Percentiles rank a stretch among this genome's conserved stretches.
These are phyloP conservation scores for Gadus chalcogrammus DNA, from an alignment of 2,113 vertebrate species.

Conservation along the genomic window DNA sequence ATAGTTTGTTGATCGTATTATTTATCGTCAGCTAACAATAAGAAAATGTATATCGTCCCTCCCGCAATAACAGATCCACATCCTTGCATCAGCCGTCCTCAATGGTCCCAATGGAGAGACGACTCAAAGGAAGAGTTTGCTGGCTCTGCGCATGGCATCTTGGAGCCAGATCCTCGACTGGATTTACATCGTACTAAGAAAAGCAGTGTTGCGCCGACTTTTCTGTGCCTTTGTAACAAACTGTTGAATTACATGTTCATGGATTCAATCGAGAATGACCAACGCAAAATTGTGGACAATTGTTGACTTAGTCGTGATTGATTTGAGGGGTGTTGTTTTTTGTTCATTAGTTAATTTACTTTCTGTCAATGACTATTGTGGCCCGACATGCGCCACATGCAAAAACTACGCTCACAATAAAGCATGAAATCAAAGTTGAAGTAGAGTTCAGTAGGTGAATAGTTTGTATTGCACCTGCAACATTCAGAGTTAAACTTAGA, in stretches of 20 bases:
- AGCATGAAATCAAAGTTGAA: too few species aligned
- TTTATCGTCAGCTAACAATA: too few species aligned
- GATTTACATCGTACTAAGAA: slow-evolving; percentile 86
- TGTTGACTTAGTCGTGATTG: too few species aligned
- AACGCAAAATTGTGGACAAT: too few species aligned
- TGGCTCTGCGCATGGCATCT: slow-evolving; percentile 76
- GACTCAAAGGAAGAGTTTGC: slow-evolving; percentile 61
- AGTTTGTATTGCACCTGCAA: slow-evolving; percentile 16
- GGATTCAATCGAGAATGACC: slow-evolving; percentile 58
- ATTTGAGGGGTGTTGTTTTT: too few species aligned
- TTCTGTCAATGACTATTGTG: too few species aligned
- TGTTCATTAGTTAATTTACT: too few species aligned
- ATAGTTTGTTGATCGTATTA: too few species aligned
- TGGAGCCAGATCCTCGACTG: slow-evolving; percentile 89
- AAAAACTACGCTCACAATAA: too few species aligned
- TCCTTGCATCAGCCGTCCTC: slow-evolving; percentile 35
- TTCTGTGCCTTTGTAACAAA: slow-evolving; percentile 58
- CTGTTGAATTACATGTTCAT: slow-evolving; percentile 29
- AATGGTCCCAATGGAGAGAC: not conserved
- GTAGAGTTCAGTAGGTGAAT: not conserved
- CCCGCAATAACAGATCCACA: slow-evolving; percentile 48
- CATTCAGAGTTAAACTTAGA: not conserved
- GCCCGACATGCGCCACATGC: too few species aligned
- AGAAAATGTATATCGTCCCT: slow-evolving; percentile 11
- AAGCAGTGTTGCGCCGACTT: slow-evolving; percentile 72